Conservation (phyloP, 2,113 vertebrate genomes). For the Entomyzon cyanotis region DNA sequence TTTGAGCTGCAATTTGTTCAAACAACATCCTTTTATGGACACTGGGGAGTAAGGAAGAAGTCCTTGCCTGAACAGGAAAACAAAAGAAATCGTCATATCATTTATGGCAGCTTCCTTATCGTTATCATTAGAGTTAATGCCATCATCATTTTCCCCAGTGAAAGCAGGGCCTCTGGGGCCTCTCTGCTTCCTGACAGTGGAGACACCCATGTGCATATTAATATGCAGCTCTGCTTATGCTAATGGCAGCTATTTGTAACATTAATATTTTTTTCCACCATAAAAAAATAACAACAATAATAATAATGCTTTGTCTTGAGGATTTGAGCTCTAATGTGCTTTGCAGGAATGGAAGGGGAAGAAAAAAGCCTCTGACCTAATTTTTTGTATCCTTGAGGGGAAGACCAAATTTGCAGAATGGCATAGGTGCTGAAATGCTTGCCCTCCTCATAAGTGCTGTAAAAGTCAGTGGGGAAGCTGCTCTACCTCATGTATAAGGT, state of each 20-base stretch:
- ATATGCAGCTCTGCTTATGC: constrained; percentile 69
- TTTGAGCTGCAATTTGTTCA: constrained; percentile 26
- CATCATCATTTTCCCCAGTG: constrained; percentile 70
- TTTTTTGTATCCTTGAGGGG: constrained; percentile 46
- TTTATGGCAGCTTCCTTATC: constrained; percentile 62
- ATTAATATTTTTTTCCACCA: constrained; percentile 78
- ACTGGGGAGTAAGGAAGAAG: constrained; percentile 16
- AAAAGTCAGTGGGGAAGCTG: background rate
- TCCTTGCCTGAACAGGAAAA: constrained; percentile 35
- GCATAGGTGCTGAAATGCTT: background rate
- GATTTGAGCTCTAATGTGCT: constrained; percentile 75
- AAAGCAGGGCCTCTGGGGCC: constrained; percentile 71
- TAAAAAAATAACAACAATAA: constrained; percentile 69
- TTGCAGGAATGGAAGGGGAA: constrained; percentile 23
- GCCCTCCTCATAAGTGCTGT: background rate
- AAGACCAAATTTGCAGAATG: constrained; percentile 24
- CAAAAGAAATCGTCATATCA: constrained; percentile 62
- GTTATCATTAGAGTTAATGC: constrained; percentile 65
- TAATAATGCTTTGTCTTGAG: constrained; percentile 74
- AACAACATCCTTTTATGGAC: background rate
- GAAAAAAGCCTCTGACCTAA: constrained; percentile 62
- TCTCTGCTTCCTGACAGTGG: constrained; percentile 69
- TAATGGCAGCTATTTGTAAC: constrained; percentile 75
- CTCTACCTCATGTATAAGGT: background rate
- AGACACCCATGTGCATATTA: constrained; percentile 73